These are phyloP conservation scores for Dasyurus viverrinus DNA, from an alignment of 2,113 vertebrate species.

Conservation along the genomic window DNA sequence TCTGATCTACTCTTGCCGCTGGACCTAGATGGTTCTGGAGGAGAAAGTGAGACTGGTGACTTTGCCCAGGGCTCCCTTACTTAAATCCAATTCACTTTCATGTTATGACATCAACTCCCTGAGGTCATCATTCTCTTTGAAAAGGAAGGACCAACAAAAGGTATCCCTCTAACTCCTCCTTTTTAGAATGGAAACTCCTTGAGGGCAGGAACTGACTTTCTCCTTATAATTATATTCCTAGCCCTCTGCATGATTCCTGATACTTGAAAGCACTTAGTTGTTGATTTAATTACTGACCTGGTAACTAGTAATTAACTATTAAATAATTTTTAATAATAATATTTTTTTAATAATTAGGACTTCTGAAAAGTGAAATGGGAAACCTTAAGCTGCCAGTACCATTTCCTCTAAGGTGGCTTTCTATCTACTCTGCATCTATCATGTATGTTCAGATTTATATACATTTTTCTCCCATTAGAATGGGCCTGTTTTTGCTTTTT, in stretches of 20 bases:
- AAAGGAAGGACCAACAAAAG: too few species aligned
- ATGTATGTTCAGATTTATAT: neutral
- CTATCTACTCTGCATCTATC: neutral
- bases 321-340: too few species aligned
- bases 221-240: neutral
- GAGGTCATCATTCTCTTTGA: too few species aligned
- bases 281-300: neutral
- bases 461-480: neutral
- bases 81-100: too few species aligned
- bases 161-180: neutral
- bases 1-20: too few species aligned
- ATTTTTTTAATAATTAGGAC: neutral
- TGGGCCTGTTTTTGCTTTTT: neutral
- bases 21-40: too few species aligned
- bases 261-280: neutral
- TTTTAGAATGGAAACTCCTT: neutral
- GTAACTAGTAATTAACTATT: too few species aligned
- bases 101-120: too few species aligned
- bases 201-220: neutral
- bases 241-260: neutral
- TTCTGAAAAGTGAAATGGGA: neutral
- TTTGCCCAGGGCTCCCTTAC: too few species aligned
- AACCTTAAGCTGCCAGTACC: neutral
- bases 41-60: too few species aligned
- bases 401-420: neutral